Evolutionary conservation across 2,888 invertebrate species (phyloP).

Genomic region (Aelia acuminata): DNA sequence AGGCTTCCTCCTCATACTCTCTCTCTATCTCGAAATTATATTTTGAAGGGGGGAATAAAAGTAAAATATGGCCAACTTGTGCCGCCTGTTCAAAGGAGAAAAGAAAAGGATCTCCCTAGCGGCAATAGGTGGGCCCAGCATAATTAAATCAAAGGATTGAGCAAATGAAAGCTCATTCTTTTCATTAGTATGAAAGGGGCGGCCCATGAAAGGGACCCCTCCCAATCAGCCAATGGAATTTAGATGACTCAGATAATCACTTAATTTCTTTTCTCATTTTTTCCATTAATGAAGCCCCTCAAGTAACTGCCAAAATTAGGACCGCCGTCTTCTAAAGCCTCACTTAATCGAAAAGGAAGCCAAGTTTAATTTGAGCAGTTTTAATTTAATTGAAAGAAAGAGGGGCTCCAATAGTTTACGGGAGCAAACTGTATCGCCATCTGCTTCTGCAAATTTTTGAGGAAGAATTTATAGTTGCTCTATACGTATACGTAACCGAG

Average conservation of each 20-base stretch:
- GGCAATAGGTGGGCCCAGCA: conserved; percentile 26
- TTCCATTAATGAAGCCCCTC: conserved; percentile 60
- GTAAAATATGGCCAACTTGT: conserved; percentile 46
- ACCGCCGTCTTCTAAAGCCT: conserved; percentile 28
- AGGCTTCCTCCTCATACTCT: background rate
- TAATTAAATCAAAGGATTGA: conserved; percentile 60
- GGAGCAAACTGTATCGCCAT: background rate
- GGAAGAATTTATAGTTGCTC: background rate
- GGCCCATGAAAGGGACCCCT: conserved; percentile 10
- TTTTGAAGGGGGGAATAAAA: conserved; percentile 9
- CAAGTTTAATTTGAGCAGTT: conserved; percentile 54
- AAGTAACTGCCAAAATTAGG: conserved; percentile 60
- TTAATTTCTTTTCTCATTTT: conserved; percentile 61
- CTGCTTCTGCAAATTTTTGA: background rate
- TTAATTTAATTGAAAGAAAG: conserved; percentile 58
- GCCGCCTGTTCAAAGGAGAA: conserved; percentile 15
- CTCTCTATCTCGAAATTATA: background rate
- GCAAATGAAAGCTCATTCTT: conserved; percentile 60
- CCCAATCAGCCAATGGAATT: conserved; percentile 59
- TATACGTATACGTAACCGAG: too few relatives aligned
- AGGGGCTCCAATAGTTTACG: conserved; percentile 1
- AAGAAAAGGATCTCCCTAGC: background rate
- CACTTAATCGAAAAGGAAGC: conserved; percentile 52
- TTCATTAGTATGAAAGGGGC: conserved; percentile 57
- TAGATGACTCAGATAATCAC: conserved; percentile 60